A percentile compares a stretch with the other conserved stretches of the same genome.
Conservation (phyloP, 2,888 invertebrate species). For the Crocallis elinguaria region DNA sequence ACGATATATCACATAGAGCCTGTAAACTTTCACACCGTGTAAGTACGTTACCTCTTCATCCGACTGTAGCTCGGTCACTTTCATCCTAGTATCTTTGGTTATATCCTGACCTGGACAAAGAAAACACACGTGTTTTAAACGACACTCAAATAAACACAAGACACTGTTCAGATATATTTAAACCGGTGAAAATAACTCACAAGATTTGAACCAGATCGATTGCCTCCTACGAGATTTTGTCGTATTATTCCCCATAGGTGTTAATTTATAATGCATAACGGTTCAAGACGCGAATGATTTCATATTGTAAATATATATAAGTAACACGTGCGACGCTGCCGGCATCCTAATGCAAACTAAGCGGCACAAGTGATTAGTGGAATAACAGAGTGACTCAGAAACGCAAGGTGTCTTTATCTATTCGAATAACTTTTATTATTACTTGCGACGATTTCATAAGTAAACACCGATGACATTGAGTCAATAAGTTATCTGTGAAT, state of each 20-base stretch:
- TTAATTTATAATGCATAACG: conserved; percentile 64
- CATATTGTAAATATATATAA: conserved; percentile 38
- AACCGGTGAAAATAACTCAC: conserved; percentile 66
- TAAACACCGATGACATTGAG: conserved; percentile 47
- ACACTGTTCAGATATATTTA: conserved; percentile 37
- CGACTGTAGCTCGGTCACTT: conserved; percentile 74
- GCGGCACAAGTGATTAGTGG: conserved; percentile 43
- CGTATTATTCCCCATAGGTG: conserved; percentile 71
- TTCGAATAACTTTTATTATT: conserved; percentile 23
- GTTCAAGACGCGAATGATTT: conserved; percentile 44
- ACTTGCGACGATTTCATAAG: conserved; percentile 50
- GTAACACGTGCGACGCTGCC: conserved; percentile 55
- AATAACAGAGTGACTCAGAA: conserved; percentile 70
- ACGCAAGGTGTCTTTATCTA: conserved; percentile 77
- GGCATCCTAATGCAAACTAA: conserved; percentile 74
- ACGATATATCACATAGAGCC: no score
- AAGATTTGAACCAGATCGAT: conserved; percentile 64
- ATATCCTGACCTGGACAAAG: conserved; percentile 81
- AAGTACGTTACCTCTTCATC: conserved; percentile 72
- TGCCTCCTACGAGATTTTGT: conserved; percentile 59
- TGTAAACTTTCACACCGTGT: background rate
- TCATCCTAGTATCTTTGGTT: conserved; percentile 81
- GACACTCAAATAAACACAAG: conserved; percentile 58
- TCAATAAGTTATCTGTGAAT: background rate
- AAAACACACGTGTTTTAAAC: conserved; percentile 52